phyloP scores from a whole-genome alignment of 2,113 vertebrate species.

The Gymnocephalus cernua region DNA sequence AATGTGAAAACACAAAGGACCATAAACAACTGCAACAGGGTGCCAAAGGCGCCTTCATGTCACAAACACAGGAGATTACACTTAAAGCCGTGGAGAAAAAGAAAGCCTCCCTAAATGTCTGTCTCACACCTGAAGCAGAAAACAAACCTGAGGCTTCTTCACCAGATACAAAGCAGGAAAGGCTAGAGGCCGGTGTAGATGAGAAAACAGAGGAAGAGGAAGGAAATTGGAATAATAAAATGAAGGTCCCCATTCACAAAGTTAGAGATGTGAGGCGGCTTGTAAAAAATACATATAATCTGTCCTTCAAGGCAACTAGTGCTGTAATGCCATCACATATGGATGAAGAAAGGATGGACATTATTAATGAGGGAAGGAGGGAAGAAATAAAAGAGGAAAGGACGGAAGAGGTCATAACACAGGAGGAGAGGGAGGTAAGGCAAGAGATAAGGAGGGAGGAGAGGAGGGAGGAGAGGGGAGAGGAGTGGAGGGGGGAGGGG shows the following conservation, averaged over 20 bases:
- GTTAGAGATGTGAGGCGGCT: conserved; percentile 91
- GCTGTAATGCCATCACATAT: conserved; percentile 33
- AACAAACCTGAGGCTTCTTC: conserved; percentile 46
- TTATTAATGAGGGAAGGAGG: conserved; percentile 24
- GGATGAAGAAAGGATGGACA: conserved; percentile 17
- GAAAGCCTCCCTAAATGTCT: conserved; percentile 73
- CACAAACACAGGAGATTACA: conserved; percentile 81
- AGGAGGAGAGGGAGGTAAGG: conserved; percentile 15
- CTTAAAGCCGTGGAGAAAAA: conserved; percentile 77
- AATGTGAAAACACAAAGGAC: conserved; percentile 64
- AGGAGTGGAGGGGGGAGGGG: conserved; percentile 17
- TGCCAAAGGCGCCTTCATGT: conserved; percentile 66
- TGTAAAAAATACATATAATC: conserved; percentile 90
- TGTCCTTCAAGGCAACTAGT: conserved; percentile 84
- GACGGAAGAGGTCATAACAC: neutral
- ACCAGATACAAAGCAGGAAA: conserved; percentile 42
- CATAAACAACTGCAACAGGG: conserved; percentile 70
- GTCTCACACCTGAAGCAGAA: conserved; percentile 76
- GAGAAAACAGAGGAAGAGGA: conserved; percentile 65
- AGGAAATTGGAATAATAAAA: conserved; percentile 51
- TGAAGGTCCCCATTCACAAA: conserved; percentile 83
- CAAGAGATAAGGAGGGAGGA: conserved; percentile 24
- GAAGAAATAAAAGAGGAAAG: conserved; percentile 29
- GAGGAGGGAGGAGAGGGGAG: conserved; percentile 22
- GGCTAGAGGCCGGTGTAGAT: conserved; percentile 20